These are phyloP conservation scores for Poecilia picta DNA, from an alignment of 2,797 vertebrate species.

Conservation along the genomic window DNA sequence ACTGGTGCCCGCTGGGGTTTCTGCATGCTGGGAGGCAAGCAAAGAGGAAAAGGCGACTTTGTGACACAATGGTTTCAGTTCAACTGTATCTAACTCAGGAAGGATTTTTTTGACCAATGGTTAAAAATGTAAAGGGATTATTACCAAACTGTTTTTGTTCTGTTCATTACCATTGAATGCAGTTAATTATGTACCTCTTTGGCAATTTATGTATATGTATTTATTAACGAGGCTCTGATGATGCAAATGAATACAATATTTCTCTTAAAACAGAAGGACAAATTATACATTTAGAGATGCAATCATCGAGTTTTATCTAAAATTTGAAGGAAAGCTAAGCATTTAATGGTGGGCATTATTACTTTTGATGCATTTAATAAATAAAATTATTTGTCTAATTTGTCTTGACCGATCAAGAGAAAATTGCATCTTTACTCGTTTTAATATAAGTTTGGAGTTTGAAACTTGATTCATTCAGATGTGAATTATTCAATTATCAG, in stretches of 20 bases:
- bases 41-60: conserved; percentile 50
- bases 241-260: neutral
- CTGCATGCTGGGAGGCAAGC: conserved; percentile 54
- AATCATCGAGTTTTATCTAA: neutral
- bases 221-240: neutral
- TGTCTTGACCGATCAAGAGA: neutral
- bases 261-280: neutral
- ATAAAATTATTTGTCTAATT: neutral
- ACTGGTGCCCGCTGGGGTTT: conserved; percentile 55
- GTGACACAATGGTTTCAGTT: conserved; percentile 47
- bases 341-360: neutral
- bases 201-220: neutral
- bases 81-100: conserved; percentile 53
- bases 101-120: conserved; percentile 2
- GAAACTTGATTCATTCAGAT: neutral
- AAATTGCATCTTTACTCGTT: neutral
- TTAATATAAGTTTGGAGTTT: neutral
- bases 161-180: neutral
- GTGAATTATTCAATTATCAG: neutral
- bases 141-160: conserved; percentile 1
- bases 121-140: conserved; percentile 28
- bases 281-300: neutral
- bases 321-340: neutral
- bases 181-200: neutral
- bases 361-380: neutral